phyloP scores from a whole-genome alignment of 2,113 vertebrate species.

The Lamprologus tigripictilis region DNA sequence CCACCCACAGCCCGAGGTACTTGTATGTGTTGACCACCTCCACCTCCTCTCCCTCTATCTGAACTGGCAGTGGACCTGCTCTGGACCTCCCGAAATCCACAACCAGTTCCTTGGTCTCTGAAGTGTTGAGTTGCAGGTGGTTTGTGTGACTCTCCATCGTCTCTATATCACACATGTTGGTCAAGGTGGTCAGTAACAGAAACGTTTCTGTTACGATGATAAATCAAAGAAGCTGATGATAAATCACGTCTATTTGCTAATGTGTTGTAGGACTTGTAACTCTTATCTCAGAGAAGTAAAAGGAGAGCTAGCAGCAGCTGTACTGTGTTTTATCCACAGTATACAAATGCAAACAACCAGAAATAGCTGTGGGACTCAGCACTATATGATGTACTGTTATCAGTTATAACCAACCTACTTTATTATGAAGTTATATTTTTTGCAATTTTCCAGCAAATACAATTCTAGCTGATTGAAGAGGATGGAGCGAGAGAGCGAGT shows the following conservation, averaged over 20 bases:
- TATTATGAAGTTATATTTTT: not conserved
- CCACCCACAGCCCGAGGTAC: not conserved
- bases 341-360: not conserved
- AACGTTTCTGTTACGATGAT: not conserved
- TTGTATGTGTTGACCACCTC: not conserved
- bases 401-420: not conserved
- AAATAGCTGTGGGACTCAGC: not conserved
- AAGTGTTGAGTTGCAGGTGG: not conserved
- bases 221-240: not conserved
- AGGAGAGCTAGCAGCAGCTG: no score
- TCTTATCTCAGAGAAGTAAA: not conserved
- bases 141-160: not conserved
- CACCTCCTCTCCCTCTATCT: not conserved
- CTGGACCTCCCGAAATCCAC: not conserved
- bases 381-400: not conserved
- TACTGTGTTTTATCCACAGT: not conserved
- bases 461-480: not conserved
- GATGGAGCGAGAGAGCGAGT: not conserved
- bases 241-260: not conserved
- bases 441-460: not conserved
- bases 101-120: not conserved
- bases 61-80: not conserved
- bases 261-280: not conserved
- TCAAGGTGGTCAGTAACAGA: not conserved
- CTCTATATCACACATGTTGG: not conserved